These are phyloP conservation scores for Scolopax rusticola DNA, from an alignment of 2,797 vertebrate genomes.

Conservation along the genomic window DNA sequence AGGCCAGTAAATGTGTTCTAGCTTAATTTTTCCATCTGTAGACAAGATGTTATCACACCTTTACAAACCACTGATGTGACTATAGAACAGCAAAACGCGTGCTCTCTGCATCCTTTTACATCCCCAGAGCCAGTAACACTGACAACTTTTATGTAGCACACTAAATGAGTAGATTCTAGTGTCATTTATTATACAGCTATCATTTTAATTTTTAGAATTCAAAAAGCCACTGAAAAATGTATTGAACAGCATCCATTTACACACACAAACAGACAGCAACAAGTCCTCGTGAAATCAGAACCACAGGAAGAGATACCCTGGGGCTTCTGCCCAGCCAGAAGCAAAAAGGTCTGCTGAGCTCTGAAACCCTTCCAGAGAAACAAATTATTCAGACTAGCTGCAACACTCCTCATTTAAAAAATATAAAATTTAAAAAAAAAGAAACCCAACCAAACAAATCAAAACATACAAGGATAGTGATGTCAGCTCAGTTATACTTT, in stretches of 20 bases:
- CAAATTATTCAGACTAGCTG: background rate
- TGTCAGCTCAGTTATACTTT: background rate
- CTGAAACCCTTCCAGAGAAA: background rate
- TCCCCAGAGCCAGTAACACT: background rate
- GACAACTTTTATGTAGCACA: background rate
- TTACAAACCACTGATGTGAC: background rate
- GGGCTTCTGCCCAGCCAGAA: background rate
- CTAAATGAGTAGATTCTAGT: background rate
- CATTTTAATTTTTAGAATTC: background rate
- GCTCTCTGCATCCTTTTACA: background rate
- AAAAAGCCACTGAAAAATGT: background rate
- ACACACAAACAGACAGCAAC: background rate
- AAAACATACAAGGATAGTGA: background rate
- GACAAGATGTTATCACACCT: background rate
- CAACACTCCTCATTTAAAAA: background rate
- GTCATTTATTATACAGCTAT: background rate
- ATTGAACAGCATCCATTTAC: background rate
- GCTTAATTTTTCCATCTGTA: background rate
- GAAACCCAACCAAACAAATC: background rate
- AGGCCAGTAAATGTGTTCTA: background rate
- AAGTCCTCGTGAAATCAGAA: background rate
- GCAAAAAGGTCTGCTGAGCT: background rate
- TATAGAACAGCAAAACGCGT: rapidly evolving
- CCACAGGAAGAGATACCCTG: background rate
- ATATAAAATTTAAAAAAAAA: background rate